These are phyloP conservation scores for Xanthostigma xanthostigma DNA, from an alignment of 2,888 invertebrate genomes.

Conservation along the genomic window DNA sequence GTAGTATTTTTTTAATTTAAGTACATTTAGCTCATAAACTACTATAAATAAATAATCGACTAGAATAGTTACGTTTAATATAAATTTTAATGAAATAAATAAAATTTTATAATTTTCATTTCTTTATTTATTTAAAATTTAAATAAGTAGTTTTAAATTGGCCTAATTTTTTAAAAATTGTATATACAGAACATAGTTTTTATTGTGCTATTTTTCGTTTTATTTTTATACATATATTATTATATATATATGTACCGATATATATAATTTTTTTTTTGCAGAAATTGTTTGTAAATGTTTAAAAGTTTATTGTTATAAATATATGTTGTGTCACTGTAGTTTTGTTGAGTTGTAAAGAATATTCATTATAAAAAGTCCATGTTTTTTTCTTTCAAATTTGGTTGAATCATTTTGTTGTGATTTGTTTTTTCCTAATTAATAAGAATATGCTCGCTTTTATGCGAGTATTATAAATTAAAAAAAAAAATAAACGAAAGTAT, in stretches of 20 bases:
- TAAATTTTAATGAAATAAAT: slow-evolving; percentile 12
- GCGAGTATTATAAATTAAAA: slow-evolving; percentile 1
- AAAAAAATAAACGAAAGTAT: background rate
- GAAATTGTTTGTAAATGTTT: background rate
- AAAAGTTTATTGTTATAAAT: background rate
- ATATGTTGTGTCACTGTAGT: background rate
- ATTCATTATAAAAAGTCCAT: background rate
- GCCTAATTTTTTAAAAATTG: background rate
- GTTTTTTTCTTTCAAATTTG: background rate
- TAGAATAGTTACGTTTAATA: slow-evolving; percentile 12
- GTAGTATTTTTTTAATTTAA: too few relatives aligned
- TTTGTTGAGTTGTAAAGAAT: slow-evolving; percentile 2
- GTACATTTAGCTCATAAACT: too few relatives aligned
- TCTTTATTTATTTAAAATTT: slow-evolving; percentile 5
- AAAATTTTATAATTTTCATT: slow-evolving; percentile 5
- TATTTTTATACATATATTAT: slow-evolving; percentile 1
- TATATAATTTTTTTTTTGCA: background rate
- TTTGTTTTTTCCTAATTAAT: background rate
- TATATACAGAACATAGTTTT: slow-evolving; percentile 11
- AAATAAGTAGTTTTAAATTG: slow-evolving; percentile 1
- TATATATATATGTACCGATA: slow-evolving; percentile 1
- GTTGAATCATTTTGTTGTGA: background rate
- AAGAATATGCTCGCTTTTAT: background rate
- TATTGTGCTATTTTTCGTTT: slow-evolving; percentile 4
- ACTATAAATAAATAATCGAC: slow-evolving; percentile 8